A percentile compares a stretch with the other conserved stretches of the same genome.
Evolutionary conservation across 2,888 invertebrate genomes (phyloP).

Genomic region (Hesperia comma): DNA sequence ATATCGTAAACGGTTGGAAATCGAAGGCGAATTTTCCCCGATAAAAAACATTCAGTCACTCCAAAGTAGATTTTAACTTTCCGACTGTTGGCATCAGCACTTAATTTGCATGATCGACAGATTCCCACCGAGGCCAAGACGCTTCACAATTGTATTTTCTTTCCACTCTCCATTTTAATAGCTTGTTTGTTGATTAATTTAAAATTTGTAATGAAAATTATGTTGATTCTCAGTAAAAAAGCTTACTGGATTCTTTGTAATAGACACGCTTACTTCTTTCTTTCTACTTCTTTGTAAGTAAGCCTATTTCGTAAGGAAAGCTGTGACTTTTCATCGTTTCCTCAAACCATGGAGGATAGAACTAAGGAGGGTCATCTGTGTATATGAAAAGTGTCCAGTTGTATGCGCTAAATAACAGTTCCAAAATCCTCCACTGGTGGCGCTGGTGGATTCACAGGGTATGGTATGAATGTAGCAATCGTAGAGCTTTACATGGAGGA

Average conservation of each 20-base stretch:
- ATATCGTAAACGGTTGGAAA: not conserved
- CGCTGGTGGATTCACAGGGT: too few species aligned
- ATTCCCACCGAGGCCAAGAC: constrained; percentile 23
- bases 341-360: too few species aligned
- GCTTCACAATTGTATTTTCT: constrained; percentile 23
- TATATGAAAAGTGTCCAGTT: too few species aligned
- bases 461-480: too few species aligned
- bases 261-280: too few species aligned
- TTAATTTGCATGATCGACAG: constrained; percentile 13
- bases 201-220: not conserved
- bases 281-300: too few species aligned
- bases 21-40: constrained; percentile 3
- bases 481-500: too few species aligned
- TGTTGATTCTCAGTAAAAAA: not conserved
- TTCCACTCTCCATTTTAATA: constrained; percentile 20
- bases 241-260: not conserved
- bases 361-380: too few species aligned
- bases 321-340: too few species aligned
- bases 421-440: too few species aligned
- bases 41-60: constrained; percentile 10
- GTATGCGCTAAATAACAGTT: too few species aligned
- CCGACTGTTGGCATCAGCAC: constrained; percentile 12
- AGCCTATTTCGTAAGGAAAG: too few species aligned
- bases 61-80: constrained; percentile 19
- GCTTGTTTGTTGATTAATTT: constrained; percentile 18